These are phyloP conservation scores for Psilopsiagon aymara DNA, from an alignment of 2,113 vertebrate species.

Conservation along the genomic window DNA sequence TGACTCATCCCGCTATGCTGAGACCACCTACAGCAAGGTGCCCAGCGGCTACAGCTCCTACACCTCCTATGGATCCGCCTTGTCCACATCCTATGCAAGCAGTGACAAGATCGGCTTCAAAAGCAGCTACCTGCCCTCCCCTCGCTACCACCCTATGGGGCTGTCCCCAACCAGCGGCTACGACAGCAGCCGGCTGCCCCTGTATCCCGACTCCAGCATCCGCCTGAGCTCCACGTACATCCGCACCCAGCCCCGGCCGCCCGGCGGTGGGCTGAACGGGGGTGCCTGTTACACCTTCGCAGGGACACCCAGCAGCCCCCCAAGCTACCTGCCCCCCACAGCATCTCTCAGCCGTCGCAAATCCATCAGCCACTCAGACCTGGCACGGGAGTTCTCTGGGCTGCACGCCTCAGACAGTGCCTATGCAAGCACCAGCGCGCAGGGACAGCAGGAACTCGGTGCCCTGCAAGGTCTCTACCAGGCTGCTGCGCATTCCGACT, in stretches of 20 bases:
- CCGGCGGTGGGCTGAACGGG: slow-evolving; percentile 76
- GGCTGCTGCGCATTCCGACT: slow-evolving; percentile 55
- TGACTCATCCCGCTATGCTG: slow-evolving; percentile 79
- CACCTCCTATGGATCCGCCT: slow-evolving; percentile 80
- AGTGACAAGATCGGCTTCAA: slow-evolving; percentile 83
- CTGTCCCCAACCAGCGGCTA: slow-evolving; percentile 79
- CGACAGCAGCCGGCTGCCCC: slow-evolving; percentile 76
- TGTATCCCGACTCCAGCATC: slow-evolving; percentile 78
- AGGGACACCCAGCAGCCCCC: slow-evolving; percentile 71
- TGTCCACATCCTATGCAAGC: slow-evolving; percentile 81
- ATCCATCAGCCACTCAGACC: slow-evolving; percentile 90
- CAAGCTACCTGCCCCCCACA: slow-evolving; percentile 69
- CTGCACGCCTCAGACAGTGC: slow-evolving; percentile 74
- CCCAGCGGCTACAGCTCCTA: slow-evolving; percentile 85
- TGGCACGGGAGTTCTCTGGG: slow-evolving; percentile 85
- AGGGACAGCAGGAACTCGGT: slow-evolving; percentile 48
- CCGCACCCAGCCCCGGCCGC: slow-evolving; percentile 71
- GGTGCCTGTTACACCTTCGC: slow-evolving; percentile 56
- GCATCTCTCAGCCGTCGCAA: slow-evolving; percentile 82
- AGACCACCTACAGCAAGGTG: slow-evolving; percentile 78
- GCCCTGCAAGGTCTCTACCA: slow-evolving; percentile 73
- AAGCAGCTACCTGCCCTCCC: slow-evolving; percentile 79
- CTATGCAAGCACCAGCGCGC: neutral
- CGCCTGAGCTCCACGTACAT: slow-evolving; percentile 75
- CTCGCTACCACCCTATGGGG: slow-evolving; percentile 69